Base-by-base conservation (phyloP, 2,888 invertebrate species). In the Mythimna lalbum region DNA sequence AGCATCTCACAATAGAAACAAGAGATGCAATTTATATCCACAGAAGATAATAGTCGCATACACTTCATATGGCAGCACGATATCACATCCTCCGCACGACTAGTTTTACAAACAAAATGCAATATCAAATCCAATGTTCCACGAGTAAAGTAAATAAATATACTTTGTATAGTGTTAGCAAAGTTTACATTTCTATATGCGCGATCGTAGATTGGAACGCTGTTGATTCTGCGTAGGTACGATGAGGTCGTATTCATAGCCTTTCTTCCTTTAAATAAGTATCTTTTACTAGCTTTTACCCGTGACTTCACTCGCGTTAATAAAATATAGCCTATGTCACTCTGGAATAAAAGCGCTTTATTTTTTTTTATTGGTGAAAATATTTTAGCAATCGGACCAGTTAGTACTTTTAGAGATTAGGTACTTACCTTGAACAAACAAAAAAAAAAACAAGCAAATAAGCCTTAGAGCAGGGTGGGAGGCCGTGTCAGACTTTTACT, bases 171-270 rank as follows among this genome's bases (percentile, higher is more conserved):
- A 81, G 67, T 76, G 74, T 65, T 63, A 68, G 36, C 73, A 57
- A 73, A 83, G 72, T 81, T 76, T 74, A 72, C 84, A 57, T 82
- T 75, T 60, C 67, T 75, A 78, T 81, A 78, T 80, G 81, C 79
- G 81, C 82, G 81, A 87, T 80, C 92, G 93, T 93, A 89, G 85
- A 93, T 90, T 89, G 94, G 93, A 94, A 93, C 93, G 94, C 86
- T 90, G 88, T 88, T 87, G 90, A 91, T 91, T 91, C 90, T 90
- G 91, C 90, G 90, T 90, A 83, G 80, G 86, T 87, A 86, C 81
- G 76, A 76, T 67, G 68, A 78, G 55, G 78, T 76, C 85, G 43
- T 89, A 94, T 92, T 88, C 86, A 92, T 94, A 93, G 93, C 74
- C 73, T 64, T 57, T 69, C 23, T 2, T 0, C 19, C n/a, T 47